phyloP scores from a whole-genome alignment of 2,797 vertebrate genomes.

The Leontopithecus rosalia region DNA sequence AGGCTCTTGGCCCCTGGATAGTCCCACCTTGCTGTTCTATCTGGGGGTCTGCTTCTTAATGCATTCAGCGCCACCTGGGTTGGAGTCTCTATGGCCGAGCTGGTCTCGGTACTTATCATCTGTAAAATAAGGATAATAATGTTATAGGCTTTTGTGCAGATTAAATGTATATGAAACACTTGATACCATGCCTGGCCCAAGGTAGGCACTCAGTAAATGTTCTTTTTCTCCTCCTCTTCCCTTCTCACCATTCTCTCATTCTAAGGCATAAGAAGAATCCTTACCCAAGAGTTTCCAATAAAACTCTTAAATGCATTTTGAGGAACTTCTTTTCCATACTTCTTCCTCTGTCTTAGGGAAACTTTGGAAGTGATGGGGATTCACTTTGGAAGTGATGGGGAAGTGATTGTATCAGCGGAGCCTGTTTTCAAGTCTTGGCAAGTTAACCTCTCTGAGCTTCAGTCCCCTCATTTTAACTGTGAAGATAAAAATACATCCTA shows the following conservation, averaged over 20 bases:
- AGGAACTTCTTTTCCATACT: background rate
- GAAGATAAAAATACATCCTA: slow-evolving; percentile 42
- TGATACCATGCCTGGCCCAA: background rate
- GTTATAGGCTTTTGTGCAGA: background rate
- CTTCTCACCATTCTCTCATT: background rate
- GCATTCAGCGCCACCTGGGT: too few species aligned
- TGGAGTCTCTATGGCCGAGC: too few species aligned
- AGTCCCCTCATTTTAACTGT: slow-evolving; percentile 18
- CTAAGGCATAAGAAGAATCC: background rate
- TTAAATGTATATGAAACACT: background rate
- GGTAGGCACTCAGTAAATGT: background rate
- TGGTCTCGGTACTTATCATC: background rate
- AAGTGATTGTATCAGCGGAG: background rate
- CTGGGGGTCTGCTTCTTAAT: too few species aligned
- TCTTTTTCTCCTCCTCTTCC: background rate
- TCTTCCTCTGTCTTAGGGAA: background rate
- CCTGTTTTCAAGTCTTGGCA: background rate
- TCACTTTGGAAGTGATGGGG: background rate
- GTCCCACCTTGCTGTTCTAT: too few species aligned
- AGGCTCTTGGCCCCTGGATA: too few species aligned
- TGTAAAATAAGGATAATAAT: background rate
- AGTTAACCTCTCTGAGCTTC: slow-evolving; percentile 25
- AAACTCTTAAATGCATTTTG: background rate
- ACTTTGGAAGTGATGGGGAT: background rate
- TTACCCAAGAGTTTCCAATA: background rate